Conservation (phyloP, 2,113 vertebrate species). For the Pipa parva region DNA sequence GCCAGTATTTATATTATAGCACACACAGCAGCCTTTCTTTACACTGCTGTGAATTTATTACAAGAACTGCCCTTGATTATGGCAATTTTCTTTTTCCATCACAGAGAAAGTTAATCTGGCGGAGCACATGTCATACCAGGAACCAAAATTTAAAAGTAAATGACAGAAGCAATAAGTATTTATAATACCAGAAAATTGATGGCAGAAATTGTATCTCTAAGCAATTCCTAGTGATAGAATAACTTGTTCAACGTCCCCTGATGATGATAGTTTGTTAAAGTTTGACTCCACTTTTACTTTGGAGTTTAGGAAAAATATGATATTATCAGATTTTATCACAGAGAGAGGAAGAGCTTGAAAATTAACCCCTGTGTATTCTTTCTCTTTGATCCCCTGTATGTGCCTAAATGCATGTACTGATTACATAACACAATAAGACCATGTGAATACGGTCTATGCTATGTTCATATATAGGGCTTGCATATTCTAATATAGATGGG, state of each 20-base stretch:
- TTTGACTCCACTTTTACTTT: conserved; percentile 3
- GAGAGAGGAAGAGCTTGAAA: neutral
- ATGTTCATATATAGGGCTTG: no score
- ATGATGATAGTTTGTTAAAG: conserved; percentile 14
- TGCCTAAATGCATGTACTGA: no score
- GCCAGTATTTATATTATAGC: neutral
- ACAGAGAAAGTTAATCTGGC: conserved; percentile 31
- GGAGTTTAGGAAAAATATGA: neutral
- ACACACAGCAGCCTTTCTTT: neutral
- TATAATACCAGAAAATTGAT: conserved; percentile 12
- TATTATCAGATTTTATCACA: neutral
- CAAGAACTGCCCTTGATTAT: conserved; percentile 23
- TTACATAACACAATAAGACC: no score
- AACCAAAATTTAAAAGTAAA: conserved; percentile 47
- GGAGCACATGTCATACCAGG: conserved; percentile 15
- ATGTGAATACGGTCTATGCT: no score
- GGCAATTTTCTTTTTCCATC: conserved; percentile 36
- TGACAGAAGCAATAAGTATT: conserved; percentile 23
- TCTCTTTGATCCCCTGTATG: no score
- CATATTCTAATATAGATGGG: no score
- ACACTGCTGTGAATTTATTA: neutral
- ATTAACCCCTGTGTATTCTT: no score
- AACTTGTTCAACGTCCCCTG: conserved; percentile 1
- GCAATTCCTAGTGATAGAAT: conserved; percentile 8
- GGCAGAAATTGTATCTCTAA: conserved; percentile 11